Conservation (phyloP, 2,888 invertebrate genomes). For the Tetropium fuscum region DNA sequence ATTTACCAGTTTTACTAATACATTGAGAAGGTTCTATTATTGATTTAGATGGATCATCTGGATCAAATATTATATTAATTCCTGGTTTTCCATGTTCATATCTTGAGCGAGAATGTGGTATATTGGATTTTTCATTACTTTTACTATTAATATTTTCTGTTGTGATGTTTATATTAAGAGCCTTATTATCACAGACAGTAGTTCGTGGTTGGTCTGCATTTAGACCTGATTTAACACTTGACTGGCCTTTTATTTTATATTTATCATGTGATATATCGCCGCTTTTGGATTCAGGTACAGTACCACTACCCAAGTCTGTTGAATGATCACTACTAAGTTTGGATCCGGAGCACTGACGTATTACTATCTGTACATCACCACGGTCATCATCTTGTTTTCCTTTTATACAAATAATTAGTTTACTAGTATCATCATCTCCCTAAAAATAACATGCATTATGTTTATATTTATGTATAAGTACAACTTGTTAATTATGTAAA, state of each 20-base stretch:
- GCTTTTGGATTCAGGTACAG: neutral
- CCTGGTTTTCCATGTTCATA: neutral
- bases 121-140: no score
- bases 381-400: constrained; percentile 46
- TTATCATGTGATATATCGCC: no score
- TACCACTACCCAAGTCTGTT: neutral
- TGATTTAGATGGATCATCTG: constrained; percentile 10
- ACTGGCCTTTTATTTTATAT: no score
- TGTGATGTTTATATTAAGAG: no score
- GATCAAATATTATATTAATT: constrained; percentile 16
- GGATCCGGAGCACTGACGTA: constrained; percentile 51
- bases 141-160: neutral
- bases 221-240: no score
- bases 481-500: no score
- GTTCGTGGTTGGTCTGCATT: no score
- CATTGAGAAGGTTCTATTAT: neutral
- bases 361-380: constrained; percentile 49
- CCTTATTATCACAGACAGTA: no score
- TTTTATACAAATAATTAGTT: constrained; percentile 51
- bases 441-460: no score
- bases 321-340: neutral
- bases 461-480: no score
- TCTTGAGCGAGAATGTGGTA: no score
- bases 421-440: constrained; percentile 41
- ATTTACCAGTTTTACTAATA: neutral